phyloP scores from a whole-genome alignment of 2,113 vertebrate species.

The Dicrurus megarhynchus region DNA sequence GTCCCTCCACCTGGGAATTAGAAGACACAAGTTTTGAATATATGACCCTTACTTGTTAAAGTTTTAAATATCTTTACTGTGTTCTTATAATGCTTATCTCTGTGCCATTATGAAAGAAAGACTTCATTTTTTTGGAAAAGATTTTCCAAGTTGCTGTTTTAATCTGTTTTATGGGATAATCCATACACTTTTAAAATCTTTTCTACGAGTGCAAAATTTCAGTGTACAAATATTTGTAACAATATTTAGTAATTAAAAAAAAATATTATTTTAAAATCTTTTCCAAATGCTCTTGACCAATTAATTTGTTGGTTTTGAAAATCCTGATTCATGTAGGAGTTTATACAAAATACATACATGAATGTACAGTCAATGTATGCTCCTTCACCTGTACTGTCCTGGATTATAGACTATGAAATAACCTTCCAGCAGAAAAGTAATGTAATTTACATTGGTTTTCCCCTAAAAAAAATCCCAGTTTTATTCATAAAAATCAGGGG shows the following conservation, averaged over 20 bases:
- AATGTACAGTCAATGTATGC: neutral
- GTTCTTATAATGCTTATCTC: neutral
- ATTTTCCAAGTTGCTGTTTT: neutral
- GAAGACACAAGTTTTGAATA: neutral
- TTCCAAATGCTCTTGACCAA: neutral
- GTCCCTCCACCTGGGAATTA: neutral
- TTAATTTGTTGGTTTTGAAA: neutral
- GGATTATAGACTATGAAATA: neutral
- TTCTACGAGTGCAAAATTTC: neutral
- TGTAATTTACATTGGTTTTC: neutral
- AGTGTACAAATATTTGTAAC: neutral
- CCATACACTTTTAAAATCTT: neutral
- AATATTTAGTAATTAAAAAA: neutral
- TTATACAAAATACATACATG: neutral
- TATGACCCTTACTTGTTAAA: neutral
- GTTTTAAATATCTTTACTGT: neutral
- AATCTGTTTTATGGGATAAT: neutral
- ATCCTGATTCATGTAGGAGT: neutral
- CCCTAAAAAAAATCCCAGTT: neutral
- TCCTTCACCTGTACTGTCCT: neutral
- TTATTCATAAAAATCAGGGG: neutral
- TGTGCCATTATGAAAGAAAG: neutral
- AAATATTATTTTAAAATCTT: neutral
- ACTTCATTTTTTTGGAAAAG: accelerated
- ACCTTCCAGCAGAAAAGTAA: neutral